These are phyloP conservation scores for Ondatra zibethicus DNA, from an alignment of 2,113 vertebrate species.

Conservation along the genomic window DNA sequence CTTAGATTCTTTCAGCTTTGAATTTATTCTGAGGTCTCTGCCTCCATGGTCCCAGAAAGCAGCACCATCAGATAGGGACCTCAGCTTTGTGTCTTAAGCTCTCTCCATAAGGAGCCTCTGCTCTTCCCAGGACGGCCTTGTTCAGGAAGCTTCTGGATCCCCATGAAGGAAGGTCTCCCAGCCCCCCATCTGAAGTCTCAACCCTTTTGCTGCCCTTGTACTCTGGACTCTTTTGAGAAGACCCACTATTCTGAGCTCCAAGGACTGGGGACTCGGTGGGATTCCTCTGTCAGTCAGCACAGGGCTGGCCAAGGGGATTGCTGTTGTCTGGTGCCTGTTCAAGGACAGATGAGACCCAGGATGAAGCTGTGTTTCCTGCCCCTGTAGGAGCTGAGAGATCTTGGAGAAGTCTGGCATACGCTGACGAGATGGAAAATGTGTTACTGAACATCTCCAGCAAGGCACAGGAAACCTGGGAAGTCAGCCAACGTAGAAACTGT, in stretches of 20 bases:
- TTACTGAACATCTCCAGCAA: constrained; percentile 7
- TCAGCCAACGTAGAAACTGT: constrained; percentile 23
- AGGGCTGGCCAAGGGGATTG: too few relatives aligned
- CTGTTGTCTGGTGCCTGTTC: neutral
- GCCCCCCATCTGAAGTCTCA: neutral
- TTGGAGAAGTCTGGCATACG: neutral
- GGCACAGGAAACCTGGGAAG: constrained; percentile 46
- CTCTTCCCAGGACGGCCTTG: neutral
- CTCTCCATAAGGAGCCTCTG: neutral
- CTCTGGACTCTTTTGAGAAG: neutral
- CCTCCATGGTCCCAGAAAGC: neutral
- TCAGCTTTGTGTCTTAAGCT: neutral
- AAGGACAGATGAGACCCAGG: neutral
- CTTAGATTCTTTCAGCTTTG: neutral
- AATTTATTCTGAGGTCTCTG: constrained; percentile 17
- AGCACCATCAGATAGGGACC: neutral
- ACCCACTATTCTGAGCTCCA: neutral
- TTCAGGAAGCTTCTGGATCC: neutral
- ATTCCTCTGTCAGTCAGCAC: neutral
- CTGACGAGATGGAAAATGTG: constrained; percentile 51
- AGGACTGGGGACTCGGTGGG: neutral
- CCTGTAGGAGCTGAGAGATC: neutral
- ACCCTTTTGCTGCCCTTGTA: neutral
- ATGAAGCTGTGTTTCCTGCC: neutral
- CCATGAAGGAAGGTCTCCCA: neutral